Percentiles rank a stretch among this genome's conserved stretches.
Evolutionary conservation across 1,140 invertebrate genomes (phyloP).

Genomic region (Anagrus nilaparvatae): DNA sequence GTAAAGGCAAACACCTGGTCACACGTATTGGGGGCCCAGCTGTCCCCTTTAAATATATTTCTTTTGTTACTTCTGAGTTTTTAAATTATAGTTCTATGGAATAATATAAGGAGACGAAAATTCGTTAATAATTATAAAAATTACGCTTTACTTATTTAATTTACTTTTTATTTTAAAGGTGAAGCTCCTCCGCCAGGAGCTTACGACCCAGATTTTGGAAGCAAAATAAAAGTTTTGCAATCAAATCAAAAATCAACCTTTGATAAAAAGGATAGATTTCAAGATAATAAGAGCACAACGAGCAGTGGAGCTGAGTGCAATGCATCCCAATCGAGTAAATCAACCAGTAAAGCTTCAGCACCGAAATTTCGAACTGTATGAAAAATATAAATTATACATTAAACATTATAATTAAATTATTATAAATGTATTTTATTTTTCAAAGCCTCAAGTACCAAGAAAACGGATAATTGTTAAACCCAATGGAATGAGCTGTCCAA

Average conservation of each 20-base stretch:
- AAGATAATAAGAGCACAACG: constrained; percentile 32
- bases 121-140: background rate
- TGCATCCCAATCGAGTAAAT: constrained; percentile 26
- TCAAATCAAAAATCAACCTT: constrained; percentile 26
- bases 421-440: constrained; percentile 6
- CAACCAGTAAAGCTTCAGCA: constrained; percentile 11
- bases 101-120: background rate
- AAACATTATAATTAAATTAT: background rate
- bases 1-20: background rate
- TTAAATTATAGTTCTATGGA: background rate
- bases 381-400: constrained; percentile 1
- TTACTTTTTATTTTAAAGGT: constrained; percentile 23
- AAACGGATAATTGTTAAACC: constrained; percentile 23
- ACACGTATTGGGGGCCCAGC: background rate
- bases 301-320: constrained; percentile 29
- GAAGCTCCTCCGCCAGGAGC: constrained; percentile 37
- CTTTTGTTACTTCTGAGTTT: background rate
- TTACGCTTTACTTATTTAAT: background rate
- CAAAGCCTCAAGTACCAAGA: constrained; percentile 28
- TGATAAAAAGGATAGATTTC: constrained; percentile 32
- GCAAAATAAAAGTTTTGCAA: constrained; percentile 29
- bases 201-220: constrained; percentile 38
- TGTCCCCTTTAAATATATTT: background rate
- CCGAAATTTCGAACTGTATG: constrained; percentile 24
- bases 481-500: constrained; percentile 10